These are phyloP conservation scores for Oscheius sp. DNA, from an alignment of 2,888 invertebrate species.

Conservation along the genomic window DNA sequence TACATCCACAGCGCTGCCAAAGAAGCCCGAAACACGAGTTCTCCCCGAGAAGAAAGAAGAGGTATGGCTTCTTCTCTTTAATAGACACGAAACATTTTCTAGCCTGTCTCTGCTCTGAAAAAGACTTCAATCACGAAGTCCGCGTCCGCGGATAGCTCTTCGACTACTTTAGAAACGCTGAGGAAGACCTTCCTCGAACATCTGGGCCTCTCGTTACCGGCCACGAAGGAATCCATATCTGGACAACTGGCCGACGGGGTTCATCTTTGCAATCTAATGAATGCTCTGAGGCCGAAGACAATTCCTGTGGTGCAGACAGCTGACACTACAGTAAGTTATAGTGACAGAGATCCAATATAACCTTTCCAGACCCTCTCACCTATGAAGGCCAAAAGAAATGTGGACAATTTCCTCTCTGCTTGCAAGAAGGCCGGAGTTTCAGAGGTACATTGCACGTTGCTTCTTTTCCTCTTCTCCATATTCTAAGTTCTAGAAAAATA, in stretches of 20 bases:
- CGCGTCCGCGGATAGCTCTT: not conserved
- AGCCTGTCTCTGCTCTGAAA: constrained; percentile 5
- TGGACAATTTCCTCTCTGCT: constrained; percentile 49
- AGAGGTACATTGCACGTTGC: constrained; percentile 41
- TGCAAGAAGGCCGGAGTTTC: constrained; percentile 45
- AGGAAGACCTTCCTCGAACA: constrained; percentile 26
- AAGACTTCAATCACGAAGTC: constrained; percentile 33
- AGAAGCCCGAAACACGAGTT: not conserved
- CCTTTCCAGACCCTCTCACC: constrained; percentile 40
- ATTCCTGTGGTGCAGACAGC: constrained; percentile 7
- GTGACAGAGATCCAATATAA: not conserved
- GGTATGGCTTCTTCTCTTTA: not conserved
- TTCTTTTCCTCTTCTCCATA: not conserved
- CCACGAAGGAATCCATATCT: constrained; percentile 32
- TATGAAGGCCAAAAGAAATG: constrained; percentile 46
- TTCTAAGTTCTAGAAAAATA: not conserved
- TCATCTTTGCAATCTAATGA: constrained; percentile 36
- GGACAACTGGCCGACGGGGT: constrained; percentile 31
- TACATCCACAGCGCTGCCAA: not conserved
- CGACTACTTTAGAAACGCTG: constrained; percentile 18
- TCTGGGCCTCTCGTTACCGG: constrained; percentile 16
- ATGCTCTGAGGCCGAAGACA: constrained; percentile 29
- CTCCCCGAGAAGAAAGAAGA: not conserved
- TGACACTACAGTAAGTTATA: constrained; percentile 21
- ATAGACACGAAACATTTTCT: not conserved